phyloP scores from a whole-genome alignment of 2,888 invertebrate species.

The Candidula unifasciata region DNA sequence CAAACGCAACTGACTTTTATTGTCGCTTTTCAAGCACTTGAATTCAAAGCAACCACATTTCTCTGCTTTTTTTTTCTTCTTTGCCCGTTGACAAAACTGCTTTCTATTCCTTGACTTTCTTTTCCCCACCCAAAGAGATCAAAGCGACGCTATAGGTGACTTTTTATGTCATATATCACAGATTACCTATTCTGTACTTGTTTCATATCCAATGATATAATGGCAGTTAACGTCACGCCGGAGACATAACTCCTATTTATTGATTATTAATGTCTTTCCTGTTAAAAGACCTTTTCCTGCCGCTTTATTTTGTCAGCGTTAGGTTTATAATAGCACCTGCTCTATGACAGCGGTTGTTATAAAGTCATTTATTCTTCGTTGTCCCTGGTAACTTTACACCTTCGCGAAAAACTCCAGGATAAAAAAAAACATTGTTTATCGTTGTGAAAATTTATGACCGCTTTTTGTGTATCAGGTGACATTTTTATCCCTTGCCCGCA shows the following conservation, averaged over 20 bases:
- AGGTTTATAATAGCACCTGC: constrained; percentile 31
- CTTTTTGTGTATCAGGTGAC: background rate
- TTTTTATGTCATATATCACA: constrained; percentile 27
- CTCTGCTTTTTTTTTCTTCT: background rate
- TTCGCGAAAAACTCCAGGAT: background rate
- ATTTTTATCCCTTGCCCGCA: background rate
- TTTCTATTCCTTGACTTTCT: background rate
- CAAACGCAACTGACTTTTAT: background rate
- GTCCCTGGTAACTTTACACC: background rate
- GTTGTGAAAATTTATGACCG: constrained; percentile 26
- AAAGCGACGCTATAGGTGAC: constrained; percentile 9
- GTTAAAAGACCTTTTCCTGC: background rate
- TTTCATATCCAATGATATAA: constrained; percentile 28
- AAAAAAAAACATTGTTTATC: background rate
- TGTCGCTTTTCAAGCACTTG: background rate
- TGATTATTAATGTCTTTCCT: constrained; percentile 33
- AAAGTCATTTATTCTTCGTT: background rate
- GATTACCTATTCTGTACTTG: constrained; percentile 15
- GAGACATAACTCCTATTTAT: constrained; percentile 32
- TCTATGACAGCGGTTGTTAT: background rate
- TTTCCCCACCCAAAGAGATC: background rate
- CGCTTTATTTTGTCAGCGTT: background rate
- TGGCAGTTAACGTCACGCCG: constrained; percentile 34
- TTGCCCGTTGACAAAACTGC: constrained; percentile 1
- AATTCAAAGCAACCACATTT: background rate